Evolutionary conservation across 1,140 invertebrate genomes (phyloP).

Genomic region (Myzus persicae): DNA sequence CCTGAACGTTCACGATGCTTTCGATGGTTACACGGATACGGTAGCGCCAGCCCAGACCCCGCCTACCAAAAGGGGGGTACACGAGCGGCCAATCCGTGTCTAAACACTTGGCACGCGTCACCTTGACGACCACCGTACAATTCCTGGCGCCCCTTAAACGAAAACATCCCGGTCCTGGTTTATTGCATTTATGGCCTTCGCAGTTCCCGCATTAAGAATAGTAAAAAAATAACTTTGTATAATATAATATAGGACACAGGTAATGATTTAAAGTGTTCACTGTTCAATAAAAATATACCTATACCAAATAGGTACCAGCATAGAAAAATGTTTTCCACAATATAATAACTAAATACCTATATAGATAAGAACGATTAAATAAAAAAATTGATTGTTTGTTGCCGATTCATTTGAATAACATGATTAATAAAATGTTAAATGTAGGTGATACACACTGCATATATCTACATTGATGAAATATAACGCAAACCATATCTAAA

Average conservation of each 20-base stretch:
- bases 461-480: too few relatives aligned
- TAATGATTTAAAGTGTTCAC: not conserved
- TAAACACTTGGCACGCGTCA: slow-evolving; percentile 55
- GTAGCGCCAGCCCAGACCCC: slow-evolving; percentile 24
- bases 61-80: slow-evolving; percentile 39
- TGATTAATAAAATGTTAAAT: too few relatives aligned
- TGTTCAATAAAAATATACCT: not conserved
- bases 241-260: too few relatives aligned
- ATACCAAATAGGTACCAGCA: too few relatives aligned
- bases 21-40: slow-evolving; percentile 38
- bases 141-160: slow-evolving; percentile 25
- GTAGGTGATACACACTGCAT: too few relatives aligned
- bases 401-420: too few relatives aligned
- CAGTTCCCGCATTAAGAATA: not conserved
- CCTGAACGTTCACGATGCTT: slow-evolving; percentile 15
- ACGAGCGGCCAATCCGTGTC: slow-evolving; percentile 44
- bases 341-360: too few relatives aligned
- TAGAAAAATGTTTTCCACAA: too few relatives aligned
- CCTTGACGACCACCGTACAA: slow-evolving; percentile 35
- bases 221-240: not conserved
- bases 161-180: slow-evolving; percentile 7
- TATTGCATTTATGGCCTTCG: not conserved
- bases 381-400: too few relatives aligned
- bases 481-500: not conserved
- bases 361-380: too few relatives aligned